A percentile compares a stretch with the other conserved stretches of the same genome.
phyloP scores from a whole-genome alignment of 1,140 invertebrate genomes.

The Bombus picipes region DNA sequence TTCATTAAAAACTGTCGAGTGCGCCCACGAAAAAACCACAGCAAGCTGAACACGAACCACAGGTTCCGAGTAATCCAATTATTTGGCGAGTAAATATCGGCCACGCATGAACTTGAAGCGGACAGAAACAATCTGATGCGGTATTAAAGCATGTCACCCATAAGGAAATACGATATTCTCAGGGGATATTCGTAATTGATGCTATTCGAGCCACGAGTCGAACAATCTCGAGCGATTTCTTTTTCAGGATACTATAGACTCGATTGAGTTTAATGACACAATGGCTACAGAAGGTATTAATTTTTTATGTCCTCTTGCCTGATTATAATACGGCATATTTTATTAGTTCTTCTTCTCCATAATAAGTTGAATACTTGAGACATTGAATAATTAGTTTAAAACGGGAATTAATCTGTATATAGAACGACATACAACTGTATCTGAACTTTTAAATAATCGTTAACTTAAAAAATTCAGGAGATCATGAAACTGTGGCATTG shows the following conservation, averaged over 20 bases:
- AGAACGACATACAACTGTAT: background rate
- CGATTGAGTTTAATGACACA: background rate
- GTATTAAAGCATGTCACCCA: conserved; percentile 27
- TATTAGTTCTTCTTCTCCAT: too few species aligned
- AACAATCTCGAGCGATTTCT: background rate
- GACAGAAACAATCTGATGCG: conserved; percentile 13
- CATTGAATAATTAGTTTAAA: too few species aligned
- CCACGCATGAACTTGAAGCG: background rate
- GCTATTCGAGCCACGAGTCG: background rate
- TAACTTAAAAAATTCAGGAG: background rate
- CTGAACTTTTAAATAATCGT: background rate
- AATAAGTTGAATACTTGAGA: too few species aligned
- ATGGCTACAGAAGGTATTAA: too few species aligned
- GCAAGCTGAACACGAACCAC: conserved; percentile 1
- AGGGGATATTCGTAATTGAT: background rate
- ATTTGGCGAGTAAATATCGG: conserved; percentile 26
- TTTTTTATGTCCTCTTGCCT: too few species aligned
- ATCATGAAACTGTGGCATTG: too few species aligned
- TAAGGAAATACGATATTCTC: conserved; percentile 2
- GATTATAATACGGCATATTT: too few species aligned
- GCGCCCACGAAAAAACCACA: conserved; percentile 5
- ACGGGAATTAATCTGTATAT: too few species aligned
- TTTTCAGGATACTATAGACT: background rate
- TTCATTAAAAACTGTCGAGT: background rate
- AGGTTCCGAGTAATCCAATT: conserved; percentile 47